phyloP scores from a whole-genome alignment of 1,140 invertebrate genomes.

The Hesperophylax magnus region DNA sequence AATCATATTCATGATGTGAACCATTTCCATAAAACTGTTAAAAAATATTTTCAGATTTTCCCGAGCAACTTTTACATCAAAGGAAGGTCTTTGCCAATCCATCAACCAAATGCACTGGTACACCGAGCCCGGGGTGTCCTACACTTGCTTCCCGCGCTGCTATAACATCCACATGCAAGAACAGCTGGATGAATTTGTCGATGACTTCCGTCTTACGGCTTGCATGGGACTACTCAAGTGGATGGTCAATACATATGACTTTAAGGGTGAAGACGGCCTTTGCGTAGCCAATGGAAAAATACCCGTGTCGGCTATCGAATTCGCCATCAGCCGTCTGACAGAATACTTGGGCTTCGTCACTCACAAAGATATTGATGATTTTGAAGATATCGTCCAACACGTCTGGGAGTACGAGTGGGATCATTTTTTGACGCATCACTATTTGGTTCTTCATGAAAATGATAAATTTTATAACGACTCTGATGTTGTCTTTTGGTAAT shows the following conservation, averaged over 20 bases:
- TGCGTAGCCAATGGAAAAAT: conserved; percentile 76
- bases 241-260: conserved; percentile 75
- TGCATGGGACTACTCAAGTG: conserved; percentile 88
- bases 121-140: conserved; percentile 84
- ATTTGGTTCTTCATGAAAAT: conserved; percentile 78
- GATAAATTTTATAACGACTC: conserved; percentile 68
- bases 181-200: conserved; percentile 89
- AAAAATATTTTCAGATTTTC: conserved; percentile 73
- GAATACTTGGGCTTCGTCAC: conserved; percentile 82
- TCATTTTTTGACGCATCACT: conserved; percentile 84
- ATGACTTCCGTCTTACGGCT: conserved; percentile 91
- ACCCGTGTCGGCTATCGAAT: conserved; percentile 82
- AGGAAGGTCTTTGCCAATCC: conserved; percentile 88
- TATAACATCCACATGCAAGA: conserved; percentile 90
- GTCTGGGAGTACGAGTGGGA: conserved; percentile 90
- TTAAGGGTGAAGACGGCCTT: conserved; percentile 71
- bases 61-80: conserved; percentile 89
- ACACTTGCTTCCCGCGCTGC: conserved; percentile 88
- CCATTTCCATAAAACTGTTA: not conserved
- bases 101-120: conserved; percentile 92
- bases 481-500: conserved; percentile 61
- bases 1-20: not conserved
- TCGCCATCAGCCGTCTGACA: conserved; percentile 82
- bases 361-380: conserved; percentile 90
- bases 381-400: conserved; percentile 71